phyloP scores from a whole-genome alignment of 2,888 invertebrate species.

The Dryocosmus kuriphilus region DNA sequence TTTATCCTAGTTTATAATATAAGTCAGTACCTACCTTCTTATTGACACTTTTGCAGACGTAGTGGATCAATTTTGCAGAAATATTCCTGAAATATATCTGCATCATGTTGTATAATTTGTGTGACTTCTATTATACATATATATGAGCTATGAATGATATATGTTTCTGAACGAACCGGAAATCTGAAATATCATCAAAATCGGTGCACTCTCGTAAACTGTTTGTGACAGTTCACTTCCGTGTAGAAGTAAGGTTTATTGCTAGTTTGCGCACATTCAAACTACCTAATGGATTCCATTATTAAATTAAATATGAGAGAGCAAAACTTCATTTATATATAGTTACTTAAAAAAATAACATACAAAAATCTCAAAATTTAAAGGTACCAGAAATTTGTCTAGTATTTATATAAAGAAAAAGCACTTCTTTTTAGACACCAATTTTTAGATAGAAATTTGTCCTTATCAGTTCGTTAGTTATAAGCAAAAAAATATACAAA shows the following conservation, averaged over 20 bases:
- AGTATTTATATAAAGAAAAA: no score
- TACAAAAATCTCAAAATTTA: no score
- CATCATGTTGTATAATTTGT: background rate
- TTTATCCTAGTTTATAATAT: no score
- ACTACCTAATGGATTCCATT: background rate
- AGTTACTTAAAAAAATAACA: no score
- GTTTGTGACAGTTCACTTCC: conserved; percentile 1
- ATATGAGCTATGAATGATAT: background rate
- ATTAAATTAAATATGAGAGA: background rate
- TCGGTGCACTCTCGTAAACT: background rate
- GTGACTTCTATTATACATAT: background rate
- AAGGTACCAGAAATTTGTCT: no score
- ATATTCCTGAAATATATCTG: background rate
- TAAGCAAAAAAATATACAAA: no score
- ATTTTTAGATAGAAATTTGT: no score
- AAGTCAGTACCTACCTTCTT: no score
- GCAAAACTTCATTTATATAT: background rate
- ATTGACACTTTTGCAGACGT: background rate
- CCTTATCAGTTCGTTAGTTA: no score
- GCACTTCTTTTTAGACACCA: no score
- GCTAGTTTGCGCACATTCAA: background rate
- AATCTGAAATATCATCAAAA: conserved; percentile 7
- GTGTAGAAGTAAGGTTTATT: conserved; percentile 1
- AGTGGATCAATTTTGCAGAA: background rate
- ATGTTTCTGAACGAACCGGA: conserved; percentile 1